phyloP scores from a whole-genome alignment of 2,888 invertebrate species.

The Noctua pronuba region DNA sequence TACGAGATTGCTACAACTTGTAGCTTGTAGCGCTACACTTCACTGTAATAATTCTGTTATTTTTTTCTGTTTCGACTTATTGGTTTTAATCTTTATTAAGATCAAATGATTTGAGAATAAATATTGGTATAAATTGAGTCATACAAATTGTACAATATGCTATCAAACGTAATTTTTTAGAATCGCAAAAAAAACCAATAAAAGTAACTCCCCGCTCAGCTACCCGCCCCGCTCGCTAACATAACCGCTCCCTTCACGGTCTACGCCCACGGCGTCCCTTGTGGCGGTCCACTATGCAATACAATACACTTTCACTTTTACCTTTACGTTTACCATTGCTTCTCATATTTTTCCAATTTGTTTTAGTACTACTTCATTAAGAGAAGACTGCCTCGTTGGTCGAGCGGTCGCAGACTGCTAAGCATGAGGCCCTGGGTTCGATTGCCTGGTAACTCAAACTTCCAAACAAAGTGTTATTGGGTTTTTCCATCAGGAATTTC shows the following conservation, averaged over 20 bases:
- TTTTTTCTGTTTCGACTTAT: neutral
- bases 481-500: too few species aligned
- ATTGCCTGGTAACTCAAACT: too few species aligned
- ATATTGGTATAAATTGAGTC: neutral
- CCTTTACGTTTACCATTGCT: constrained; percentile 6
- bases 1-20: constrained; percentile 20
- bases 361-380: neutral
- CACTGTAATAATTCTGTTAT: too few species aligned
- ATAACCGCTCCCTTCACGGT: constrained; percentile 53
- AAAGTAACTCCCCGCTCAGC: constrained; percentile 56
- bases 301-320: constrained; percentile 40
- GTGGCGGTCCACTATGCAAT: constrained; percentile 49
- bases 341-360: constrained; percentile 10
- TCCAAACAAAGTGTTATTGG: too few species aligned
- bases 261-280: constrained; percentile 64
- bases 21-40: neutral
- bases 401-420: too few species aligned
- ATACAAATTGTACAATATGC: neutral
- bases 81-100: neutral
- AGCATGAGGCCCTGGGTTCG: too few species aligned
- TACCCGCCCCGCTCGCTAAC: constrained; percentile 63
- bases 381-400: too few species aligned
- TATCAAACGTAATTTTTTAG: neutral
- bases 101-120: neutral
- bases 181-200: neutral